Evolutionary conservation across 2,797 vertebrate species (phyloP).

Genomic region (Hipposideros larvatus): DNA sequence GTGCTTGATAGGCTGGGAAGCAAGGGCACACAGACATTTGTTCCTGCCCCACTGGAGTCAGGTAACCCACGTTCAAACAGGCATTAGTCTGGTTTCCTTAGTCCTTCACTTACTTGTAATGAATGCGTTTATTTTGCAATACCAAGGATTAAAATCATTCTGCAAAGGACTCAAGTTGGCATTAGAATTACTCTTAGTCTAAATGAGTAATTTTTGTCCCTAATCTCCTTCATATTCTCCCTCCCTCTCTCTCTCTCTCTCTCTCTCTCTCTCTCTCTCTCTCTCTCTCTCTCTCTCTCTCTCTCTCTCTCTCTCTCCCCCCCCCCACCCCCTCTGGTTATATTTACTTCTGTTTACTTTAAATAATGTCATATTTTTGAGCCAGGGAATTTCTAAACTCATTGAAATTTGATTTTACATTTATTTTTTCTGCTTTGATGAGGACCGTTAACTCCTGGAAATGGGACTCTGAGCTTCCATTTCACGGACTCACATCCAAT

Average conservation of each 20-base stretch:
- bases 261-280: not conserved
- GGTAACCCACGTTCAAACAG: not conserved
- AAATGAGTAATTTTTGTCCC: not conserved
- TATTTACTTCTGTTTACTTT: not conserved
- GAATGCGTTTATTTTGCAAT: not conserved
- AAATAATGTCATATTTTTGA: not conserved
- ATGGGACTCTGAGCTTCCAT: not conserved
- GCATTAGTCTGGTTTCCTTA: not conserved
- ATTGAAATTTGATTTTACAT: conserved; percentile 1
- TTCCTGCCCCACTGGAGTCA: not conserved
- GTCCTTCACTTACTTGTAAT: not conserved
- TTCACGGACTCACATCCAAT: not conserved
- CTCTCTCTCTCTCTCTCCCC: not conserved
- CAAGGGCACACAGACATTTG: not conserved
- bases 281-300: not conserved
- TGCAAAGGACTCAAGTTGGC: not conserved
- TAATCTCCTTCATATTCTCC: not conserved
- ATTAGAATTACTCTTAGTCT: not conserved
- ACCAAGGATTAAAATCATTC: not conserved
- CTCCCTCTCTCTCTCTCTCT: no score
- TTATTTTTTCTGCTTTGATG: conserved; percentile 12
- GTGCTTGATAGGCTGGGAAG: not conserved
- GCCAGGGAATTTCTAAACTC: not conserved
- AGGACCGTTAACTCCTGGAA: conserved; percentile 15
- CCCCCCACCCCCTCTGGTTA: not conserved